phyloP scores from a whole-genome alignment of 2,888 invertebrate genomes.

The Pasiphila rectangulata region DNA sequence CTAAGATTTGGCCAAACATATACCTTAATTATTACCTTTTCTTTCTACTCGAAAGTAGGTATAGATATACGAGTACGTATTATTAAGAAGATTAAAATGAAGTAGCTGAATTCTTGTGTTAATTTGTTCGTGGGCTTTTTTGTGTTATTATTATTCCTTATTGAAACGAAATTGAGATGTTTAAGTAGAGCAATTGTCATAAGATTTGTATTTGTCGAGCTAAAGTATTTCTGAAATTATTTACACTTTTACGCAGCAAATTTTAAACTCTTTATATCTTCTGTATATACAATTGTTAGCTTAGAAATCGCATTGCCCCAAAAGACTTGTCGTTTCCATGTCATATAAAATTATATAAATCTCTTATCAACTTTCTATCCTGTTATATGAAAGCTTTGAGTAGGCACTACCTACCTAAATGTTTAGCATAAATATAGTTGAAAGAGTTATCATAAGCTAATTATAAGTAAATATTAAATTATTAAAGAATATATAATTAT shows the following conservation, averaged over 20 bases:
- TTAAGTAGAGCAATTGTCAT: neutral
- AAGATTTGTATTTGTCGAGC: neutral
- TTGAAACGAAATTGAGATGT: too few species aligned
- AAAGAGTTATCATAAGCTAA: constrained; percentile 39
- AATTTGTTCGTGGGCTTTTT: too few species aligned
- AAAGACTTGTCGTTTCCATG: constrained; percentile 16
- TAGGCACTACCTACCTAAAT: constrained; percentile 32
- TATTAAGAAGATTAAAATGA: constrained; percentile 11
- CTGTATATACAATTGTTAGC: constrained; percentile 18
- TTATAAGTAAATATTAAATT: constrained; percentile 47
- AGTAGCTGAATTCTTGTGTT: constrained; percentile 10
- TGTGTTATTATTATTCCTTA: too few species aligned
- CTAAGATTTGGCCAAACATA: constrained; percentile 21
- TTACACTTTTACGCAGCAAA: neutral
- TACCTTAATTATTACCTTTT: neutral
- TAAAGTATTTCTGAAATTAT: neutral
- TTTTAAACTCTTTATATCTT: neutral
- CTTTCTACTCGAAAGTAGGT: constrained; percentile 5
- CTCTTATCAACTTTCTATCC: constrained; percentile 7
- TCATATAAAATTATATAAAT: constrained; percentile 4
- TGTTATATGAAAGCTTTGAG: constrained; percentile 36
- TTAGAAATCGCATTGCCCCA: constrained; percentile 13
- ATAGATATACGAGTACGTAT: constrained; percentile 6
- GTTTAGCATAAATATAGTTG: constrained; percentile 41
- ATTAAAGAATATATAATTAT: constrained; percentile 35